These are phyloP conservation scores for Troides helena DNA, from an alignment of 2,888 invertebrate genomes.

Conservation along the genomic window DNA sequence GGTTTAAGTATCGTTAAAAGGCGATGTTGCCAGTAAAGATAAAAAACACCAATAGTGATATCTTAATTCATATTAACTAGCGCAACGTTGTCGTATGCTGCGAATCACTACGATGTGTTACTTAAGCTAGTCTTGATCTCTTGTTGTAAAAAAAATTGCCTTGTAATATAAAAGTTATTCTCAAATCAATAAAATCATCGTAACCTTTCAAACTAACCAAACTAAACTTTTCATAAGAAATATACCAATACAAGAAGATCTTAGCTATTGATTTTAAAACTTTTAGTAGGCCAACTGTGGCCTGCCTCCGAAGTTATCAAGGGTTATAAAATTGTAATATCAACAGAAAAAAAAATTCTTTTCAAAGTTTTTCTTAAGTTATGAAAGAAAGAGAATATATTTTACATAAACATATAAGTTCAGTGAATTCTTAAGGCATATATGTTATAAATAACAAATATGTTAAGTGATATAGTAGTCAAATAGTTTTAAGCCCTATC, in stretches of 20 bases:
- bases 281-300: slow-evolving; percentile 18
- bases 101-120: no score
- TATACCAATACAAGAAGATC: slow-evolving; percentile 5
- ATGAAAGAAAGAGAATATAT: not conserved
- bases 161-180: no score
- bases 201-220: not conserved
- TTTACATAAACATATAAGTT: not conserved
- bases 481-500: no score
- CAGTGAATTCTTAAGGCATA: not conserved
- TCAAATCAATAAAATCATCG: no score
- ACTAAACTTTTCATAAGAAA: slow-evolving; percentile 4
- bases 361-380: slow-evolving; percentile 1
- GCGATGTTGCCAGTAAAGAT: no score
- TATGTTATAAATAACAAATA: not conserved
- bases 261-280: slow-evolving; percentile 18
- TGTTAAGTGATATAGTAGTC: no score
- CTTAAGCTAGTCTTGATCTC: no score
- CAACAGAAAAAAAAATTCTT: slow-evolving; percentile 3
- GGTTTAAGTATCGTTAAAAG: no score
- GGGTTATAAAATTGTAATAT: slow-evolving; percentile 22
- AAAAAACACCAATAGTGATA: no score
- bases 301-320: slow-evolving; percentile 15
- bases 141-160: no score
- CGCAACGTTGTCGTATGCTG: no score
- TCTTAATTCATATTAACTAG: no score